phyloP scores from a whole-genome alignment of 2,113 vertebrate genomes.

The Ciconia stormi region DNA sequence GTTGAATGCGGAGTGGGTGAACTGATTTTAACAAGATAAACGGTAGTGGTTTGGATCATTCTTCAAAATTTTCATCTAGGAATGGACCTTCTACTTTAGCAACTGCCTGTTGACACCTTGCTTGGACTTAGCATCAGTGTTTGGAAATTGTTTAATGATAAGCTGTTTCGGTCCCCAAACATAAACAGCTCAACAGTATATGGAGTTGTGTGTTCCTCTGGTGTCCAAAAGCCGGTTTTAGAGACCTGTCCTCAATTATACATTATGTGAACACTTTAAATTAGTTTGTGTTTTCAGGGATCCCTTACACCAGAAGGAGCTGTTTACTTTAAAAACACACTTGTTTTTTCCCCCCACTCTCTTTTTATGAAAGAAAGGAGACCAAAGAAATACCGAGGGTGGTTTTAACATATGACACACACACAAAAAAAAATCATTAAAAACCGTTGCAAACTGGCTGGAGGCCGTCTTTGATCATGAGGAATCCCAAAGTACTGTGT shows the following conservation, averaged over 20 bases:
- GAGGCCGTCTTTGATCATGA: background rate
- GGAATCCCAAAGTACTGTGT: background rate
- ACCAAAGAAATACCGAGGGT: background rate
- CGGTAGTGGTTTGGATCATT: background rate
- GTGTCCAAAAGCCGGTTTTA: background rate
- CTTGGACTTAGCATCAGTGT: background rate
- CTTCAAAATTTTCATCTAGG: background rate
- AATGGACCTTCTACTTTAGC: background rate
- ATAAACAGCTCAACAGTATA: background rate
- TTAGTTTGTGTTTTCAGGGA: background rate
- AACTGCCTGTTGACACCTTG: background rate
- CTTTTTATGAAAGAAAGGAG: background rate
- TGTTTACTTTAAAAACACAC: background rate
- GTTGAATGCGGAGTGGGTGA: background rate
- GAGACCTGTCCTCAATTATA: background rate
- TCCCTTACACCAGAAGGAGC: background rate
- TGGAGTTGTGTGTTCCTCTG: background rate
- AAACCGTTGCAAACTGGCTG: background rate
- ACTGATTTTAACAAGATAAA: background rate
- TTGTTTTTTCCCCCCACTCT: rapidly evolving
- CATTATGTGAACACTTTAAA: background rate
- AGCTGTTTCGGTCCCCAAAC: background rate
- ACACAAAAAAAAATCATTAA: background rate
- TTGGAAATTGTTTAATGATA: background rate
- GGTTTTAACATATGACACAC: background rate